Percentiles rank a stretch among this genome's conserved stretches.
phyloP scores from a whole-genome alignment of 2,888 invertebrate genomes.

The Lagria hirta region DNA sequence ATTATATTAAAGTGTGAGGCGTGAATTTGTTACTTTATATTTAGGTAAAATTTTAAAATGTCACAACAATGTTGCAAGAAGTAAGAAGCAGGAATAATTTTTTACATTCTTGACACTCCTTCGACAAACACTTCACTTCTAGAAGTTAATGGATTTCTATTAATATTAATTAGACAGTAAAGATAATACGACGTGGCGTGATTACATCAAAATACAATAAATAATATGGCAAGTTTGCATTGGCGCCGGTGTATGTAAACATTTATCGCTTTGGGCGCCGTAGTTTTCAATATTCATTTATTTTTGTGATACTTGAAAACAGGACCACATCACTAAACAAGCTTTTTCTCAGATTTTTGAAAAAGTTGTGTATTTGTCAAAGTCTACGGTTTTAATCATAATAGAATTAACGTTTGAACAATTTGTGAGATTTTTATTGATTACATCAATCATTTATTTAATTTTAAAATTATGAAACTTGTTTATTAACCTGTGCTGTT shows the following conservation, averaged over 20 bases:
- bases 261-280: slow-evolving; percentile 35
- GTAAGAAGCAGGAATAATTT: slow-evolving; percentile 13
- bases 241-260: slow-evolving; percentile 35
- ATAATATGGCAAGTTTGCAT: slow-evolving; percentile 29
- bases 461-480: too few relatives aligned
- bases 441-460: too few relatives aligned
- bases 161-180: slow-evolving; percentile 27
- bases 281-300: slow-evolving; percentile 33
- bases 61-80: too few relatives aligned
- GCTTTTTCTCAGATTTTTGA: too few relatives aligned
- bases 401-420: too few relatives aligned
- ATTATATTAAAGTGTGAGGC: too few relatives aligned
- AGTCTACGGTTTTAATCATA: too few relatives aligned
- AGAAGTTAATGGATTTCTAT: slow-evolving; percentile 13
- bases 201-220: slow-evolving; percentile 26
- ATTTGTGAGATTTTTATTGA: too few relatives aligned
- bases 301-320: slow-evolving; percentile 32
- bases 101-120: slow-evolving; percentile 21
- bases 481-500: too few relatives aligned
- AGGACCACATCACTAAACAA: slow-evolving; percentile 29
- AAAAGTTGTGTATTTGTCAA: too few relatives aligned
- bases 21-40: too few relatives aligned
- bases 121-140: slow-evolving; percentile 20
- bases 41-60: too few relatives aligned
- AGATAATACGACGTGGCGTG: slow-evolving; percentile 25